Evolutionary conservation across 1,140 invertebrate genomes (phyloP), one percentile per base, ranked within the genome.

Genomic region (Eulimnadia texana): DNA sequence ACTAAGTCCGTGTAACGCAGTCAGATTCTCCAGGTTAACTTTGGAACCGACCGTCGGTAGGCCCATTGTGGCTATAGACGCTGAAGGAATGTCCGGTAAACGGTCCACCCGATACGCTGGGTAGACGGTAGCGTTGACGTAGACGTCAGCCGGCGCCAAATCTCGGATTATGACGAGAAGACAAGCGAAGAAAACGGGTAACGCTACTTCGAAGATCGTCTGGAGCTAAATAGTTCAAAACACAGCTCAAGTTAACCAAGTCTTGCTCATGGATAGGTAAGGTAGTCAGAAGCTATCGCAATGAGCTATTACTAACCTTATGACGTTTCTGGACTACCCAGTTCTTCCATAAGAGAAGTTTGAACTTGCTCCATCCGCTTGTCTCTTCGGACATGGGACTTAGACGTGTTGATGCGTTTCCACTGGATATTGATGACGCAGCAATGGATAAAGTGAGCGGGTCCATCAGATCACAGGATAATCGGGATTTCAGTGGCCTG

Each of bases 311-410:
- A n/a, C n/a, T 42, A 9, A 42, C 64, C 49, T 82, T 83, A 70
- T 85, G 84, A 59, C 86, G 76, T 72, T 78, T 82, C 73, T 89
- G 84, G 22, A 90, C 76, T 10, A 82, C 74, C 74, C 83, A 87
- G 68, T 91, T 91, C 72, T 93, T 93, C 88, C 89, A 92, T 67
- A 90, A 76, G 19, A 93, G 71, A 27, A 92, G 74, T 25, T 68
- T 58, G 22, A 78, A 70, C 64, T 77, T 72, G 55, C 66, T 64
- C 60, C 61, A 64, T 3, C 62, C 63, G 52, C 58, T 63, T 6
- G 60, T 52, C 23, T 54, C 51, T 52, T 52, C 29, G 13, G 57
- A 55, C 49, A 51, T 28, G 23, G 24, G 49, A 53, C 24, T 52
- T 20, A 28, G 20, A 57, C 54, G 25, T 23, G 25, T n/a, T 57